Evolutionary conservation across 2,797 vertebrate species (phyloP), one percentile per base, ranked within the genome.

Genomic region (Menidia menidia): DNA sequence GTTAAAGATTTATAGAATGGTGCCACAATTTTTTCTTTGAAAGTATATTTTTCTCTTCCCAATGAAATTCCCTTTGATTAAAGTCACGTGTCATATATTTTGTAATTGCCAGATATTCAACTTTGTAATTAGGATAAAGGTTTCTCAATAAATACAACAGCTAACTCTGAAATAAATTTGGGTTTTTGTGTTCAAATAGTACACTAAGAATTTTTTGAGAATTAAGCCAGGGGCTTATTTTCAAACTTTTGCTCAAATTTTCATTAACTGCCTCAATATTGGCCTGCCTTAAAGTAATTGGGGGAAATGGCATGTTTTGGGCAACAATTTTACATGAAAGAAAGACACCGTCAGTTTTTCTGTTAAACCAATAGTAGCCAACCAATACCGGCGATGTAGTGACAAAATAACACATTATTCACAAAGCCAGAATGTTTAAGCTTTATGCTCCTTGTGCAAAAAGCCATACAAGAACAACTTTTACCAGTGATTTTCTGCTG

Each of bases 1-100:
- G 63, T 81, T 39, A 25, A 1, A 25, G 25, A 25, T 81, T 78
- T 84, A 61, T 55, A 53, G 35, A 70, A 68, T 70, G 81, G 63
- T 42, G 7, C 39, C 58, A 32, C n/a, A 33, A 30, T 54, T 19
- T 57, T 25, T 48, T 6, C 70, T 55, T n/a, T 53, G 30, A 15
- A 72, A 82, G 70, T 45, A 68, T 66, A 71, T 75, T 78, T 79
- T 71, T 44, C 65, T 51, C 56, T 65, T 55, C 76, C 45, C 54
- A 39, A 56, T 30, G 73, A 69, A 60, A 61, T 64, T 48, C 8
- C 56, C 50, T 33, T 74, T 74, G 54, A n/a, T 72, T 74, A 68
- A 41, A 71, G 64, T 70, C 41, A 30, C 60, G 33, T 64, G 55
- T 60, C 43, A 60, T 33, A 39, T 25, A 58, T 68, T 82, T 60